Evolutionary conservation across 2,113 vertebrate species (phyloP).

Genomic region (Xenopus borealis): DNA sequence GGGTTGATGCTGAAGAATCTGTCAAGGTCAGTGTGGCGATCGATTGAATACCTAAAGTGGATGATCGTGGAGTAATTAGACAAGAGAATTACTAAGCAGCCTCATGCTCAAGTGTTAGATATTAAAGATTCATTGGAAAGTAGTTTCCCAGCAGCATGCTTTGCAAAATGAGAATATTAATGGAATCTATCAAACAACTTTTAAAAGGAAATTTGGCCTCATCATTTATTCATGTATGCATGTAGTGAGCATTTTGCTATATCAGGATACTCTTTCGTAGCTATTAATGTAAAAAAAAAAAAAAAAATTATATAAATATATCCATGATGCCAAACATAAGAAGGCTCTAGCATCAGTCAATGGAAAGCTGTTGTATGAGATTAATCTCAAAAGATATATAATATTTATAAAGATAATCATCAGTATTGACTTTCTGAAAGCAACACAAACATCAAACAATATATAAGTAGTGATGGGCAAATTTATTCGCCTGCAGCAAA

Average conservation of each 20-base stretch:
- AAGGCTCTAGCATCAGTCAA: slow-evolving; percentile 53
- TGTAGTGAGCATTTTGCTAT: slow-evolving; percentile 48
- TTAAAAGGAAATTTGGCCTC: slow-evolving; percentile 45
- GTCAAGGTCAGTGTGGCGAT: slow-evolving; percentile 90
- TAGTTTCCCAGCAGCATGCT: slow-evolving; percentile 37
- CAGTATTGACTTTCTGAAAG: neutral
- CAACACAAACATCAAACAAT: neutral
- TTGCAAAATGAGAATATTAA: slow-evolving; percentile 51
- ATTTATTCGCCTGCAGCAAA: no score
- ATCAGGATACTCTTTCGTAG: slow-evolving; percentile 43
- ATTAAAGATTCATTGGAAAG: slow-evolving; percentile 47
- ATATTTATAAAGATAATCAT: slow-evolving; percentile 45
- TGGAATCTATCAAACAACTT: slow-evolving; percentile 42
- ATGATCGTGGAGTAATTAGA: slow-evolving; percentile 60
- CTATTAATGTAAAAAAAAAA: slow-evolving; percentile 52
- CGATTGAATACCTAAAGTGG: slow-evolving; percentile 87
- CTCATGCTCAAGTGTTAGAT: slow-evolving; percentile 47
- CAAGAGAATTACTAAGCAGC: slow-evolving; percentile 35
- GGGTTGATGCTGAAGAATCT: slow-evolving; percentile 86
- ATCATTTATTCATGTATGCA: slow-evolving; percentile 38
- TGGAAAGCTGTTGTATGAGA: slow-evolving; percentile 21
- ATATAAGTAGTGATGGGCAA: no score
- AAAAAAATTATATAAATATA: neutral
- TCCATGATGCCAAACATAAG: slow-evolving; percentile 42
- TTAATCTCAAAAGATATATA: slow-evolving; percentile 42